A percentile compares a stretch with the other conserved stretches of the same genome.
Evolutionary conservation across 2,113 vertebrate genomes (phyloP).

Genomic region (Nycticryphes semicollaris): DNA sequence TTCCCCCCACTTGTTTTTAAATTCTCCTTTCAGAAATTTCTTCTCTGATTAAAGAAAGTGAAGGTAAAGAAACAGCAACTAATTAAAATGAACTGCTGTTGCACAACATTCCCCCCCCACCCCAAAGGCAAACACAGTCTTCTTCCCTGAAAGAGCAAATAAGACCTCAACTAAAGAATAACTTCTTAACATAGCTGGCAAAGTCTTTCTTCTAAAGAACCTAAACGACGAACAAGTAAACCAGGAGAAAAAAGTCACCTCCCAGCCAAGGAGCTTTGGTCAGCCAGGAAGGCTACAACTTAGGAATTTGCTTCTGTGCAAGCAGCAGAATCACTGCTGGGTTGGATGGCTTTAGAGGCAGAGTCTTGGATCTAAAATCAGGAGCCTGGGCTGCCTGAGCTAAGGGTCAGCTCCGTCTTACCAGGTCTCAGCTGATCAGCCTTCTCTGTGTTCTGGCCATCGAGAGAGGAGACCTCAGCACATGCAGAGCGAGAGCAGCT

Average conservation of each 20-base stretch:
- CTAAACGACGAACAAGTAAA: slow-evolving; percentile 29
- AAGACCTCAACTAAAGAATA: slow-evolving; percentile 29
- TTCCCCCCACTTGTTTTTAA: neutral
- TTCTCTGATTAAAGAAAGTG: neutral
- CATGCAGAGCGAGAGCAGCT: rapidly evolving
- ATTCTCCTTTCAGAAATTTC: neutral
- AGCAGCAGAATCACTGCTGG: neutral
- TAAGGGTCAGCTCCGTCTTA: neutral
- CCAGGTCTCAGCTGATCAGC: neutral
- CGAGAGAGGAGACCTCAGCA: neutral
- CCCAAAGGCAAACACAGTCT: neutral
- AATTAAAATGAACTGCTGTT: neutral
- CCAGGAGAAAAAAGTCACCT: neutral
- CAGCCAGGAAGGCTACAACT: neutral
- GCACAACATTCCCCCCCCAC: neutral
- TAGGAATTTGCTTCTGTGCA: neutral
- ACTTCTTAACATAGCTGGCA: neutral
- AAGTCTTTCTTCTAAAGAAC: slow-evolving; percentile 1
- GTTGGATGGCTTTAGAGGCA: neutral
- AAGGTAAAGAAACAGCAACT: slow-evolving; percentile 14
- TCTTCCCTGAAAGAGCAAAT: neutral
- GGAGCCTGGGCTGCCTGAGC: neutral
- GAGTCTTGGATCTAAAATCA: neutral
- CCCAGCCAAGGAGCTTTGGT: neutral
- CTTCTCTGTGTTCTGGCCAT: neutral